Conservation (phyloP, 2,797 vertebrate genomes). For the Hyperoplus immaculatus region DNA sequence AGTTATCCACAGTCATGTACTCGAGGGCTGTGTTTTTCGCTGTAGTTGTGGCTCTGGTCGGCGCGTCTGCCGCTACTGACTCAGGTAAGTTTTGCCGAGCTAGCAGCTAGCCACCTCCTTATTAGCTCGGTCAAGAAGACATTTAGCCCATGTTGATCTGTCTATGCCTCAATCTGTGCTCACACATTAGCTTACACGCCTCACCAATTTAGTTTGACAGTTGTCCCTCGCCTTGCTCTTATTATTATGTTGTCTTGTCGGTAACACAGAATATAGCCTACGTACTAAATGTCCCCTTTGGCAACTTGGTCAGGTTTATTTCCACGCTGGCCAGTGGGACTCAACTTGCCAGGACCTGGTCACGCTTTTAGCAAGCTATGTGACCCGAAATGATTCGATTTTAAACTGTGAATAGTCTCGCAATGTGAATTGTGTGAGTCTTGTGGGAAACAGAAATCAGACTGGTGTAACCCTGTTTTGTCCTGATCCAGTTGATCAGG, state of each 20-base stretch:
- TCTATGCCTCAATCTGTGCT: neutral
- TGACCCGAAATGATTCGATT: neutral
- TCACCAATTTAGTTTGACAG: neutral
- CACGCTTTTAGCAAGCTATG: conserved; percentile 23
- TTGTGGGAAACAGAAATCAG: neutral
- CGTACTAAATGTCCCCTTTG: neutral
- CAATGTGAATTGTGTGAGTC: neutral
- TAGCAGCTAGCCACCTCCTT: conserved; percentile 64
- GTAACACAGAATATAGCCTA: neutral
- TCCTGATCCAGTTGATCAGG: conserved; percentile 33
- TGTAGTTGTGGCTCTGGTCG: conserved; percentile 62
- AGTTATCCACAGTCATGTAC: conserved; percentile 71
- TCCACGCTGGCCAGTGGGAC: conserved; percentile 30
- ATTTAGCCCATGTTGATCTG: neutral
- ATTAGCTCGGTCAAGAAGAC: conserved; percentile 22
- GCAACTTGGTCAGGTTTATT: conserved; percentile 32
- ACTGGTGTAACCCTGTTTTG: neutral
- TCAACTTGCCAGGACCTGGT: conserved; percentile 39
- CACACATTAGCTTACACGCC: rapidly evolving
- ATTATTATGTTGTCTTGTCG: neutral
- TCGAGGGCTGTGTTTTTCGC: conserved; percentile 69
- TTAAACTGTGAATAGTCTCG: neutral
- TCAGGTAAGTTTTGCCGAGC: conserved; percentile 74
- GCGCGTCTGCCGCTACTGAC: conserved; percentile 49
- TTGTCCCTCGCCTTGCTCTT: neutral